A percentile compares a stretch with the other conserved stretches of the same genome.
phyloP scores from a whole-genome alignment of 2,113 vertebrate genomes.

The Xerus inauris region DNA sequence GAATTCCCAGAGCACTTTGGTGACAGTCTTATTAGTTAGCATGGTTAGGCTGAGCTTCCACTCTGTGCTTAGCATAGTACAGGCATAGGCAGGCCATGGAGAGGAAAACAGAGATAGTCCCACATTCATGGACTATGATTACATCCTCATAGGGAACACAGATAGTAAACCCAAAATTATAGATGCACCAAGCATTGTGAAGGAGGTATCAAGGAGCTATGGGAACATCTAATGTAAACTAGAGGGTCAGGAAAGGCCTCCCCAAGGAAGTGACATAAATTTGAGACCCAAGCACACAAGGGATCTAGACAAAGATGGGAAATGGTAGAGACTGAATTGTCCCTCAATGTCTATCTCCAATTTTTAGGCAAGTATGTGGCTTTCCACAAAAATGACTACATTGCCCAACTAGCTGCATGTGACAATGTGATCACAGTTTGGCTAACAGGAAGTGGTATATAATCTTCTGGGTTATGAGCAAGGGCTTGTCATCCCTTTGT shows the following conservation, averaged over 20 bases:
- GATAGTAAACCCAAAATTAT: not conserved
- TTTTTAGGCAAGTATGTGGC: not conserved
- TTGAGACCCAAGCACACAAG: not conserved
- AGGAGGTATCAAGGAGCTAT: not conserved
- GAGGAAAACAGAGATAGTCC: not conserved
- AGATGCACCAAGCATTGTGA: not conserved
- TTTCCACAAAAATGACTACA: not conserved
- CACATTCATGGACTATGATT: not conserved
- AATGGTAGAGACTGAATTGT: not conserved
- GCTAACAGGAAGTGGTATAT: not conserved
- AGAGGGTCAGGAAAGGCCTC: not conserved
- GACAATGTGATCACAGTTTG: not conserved
- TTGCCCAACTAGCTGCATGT: not conserved
- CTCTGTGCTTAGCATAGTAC: not conserved
- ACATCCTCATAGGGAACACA: not conserved
- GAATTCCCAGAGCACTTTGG: not conserved
- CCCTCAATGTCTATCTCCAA: not conserved
- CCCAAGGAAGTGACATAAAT: not conserved
- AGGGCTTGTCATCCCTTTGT: not conserved
- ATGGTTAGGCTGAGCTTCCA: fast-evolving
- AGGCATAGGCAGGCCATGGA: not conserved
- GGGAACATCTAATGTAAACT: not conserved
- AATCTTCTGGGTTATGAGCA: not conserved
- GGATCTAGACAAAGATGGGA: not conserved
- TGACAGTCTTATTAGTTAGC: not conserved